These are phyloP conservation scores for Xenops minutus DNA, from an alignment of 2,797 vertebrate genomes.

Conservation along the genomic window DNA sequence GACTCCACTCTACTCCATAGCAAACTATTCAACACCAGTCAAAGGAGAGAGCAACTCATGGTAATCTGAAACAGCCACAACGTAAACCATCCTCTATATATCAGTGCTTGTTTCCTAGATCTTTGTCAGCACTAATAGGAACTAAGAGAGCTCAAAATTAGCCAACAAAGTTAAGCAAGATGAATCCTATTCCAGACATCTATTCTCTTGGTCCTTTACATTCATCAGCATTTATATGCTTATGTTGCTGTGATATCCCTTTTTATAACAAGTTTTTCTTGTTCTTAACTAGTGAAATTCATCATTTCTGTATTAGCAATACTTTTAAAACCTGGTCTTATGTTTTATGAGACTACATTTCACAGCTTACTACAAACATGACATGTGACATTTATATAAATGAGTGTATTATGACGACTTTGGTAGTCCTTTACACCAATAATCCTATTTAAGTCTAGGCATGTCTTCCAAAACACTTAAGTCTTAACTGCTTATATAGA, in stretches of 20 bases:
- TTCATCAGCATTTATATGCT: not conserved
- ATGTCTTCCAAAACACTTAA: not conserved
- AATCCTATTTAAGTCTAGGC: not conserved
- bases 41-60: not conserved
- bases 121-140: not conserved
- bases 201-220: not conserved
- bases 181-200: not conserved
- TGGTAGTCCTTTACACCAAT: not conserved
- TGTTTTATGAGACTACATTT: not conserved
- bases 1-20: not conserved
- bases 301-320: not conserved
- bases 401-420: not conserved
- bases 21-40: not conserved
- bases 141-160: not conserved
- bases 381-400: not conserved
- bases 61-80: not conserved
- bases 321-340: not conserved
- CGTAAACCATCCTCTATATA: not conserved
- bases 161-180: not conserved
- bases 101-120: not conserved
- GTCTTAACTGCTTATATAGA: not conserved
- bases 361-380: not conserved
- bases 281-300: not conserved
- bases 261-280: not conserved
- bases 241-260: not conserved